Evolutionary conservation across 2,888 invertebrate genomes (phyloP).

Genomic region (Rotaria socialis): DNA sequence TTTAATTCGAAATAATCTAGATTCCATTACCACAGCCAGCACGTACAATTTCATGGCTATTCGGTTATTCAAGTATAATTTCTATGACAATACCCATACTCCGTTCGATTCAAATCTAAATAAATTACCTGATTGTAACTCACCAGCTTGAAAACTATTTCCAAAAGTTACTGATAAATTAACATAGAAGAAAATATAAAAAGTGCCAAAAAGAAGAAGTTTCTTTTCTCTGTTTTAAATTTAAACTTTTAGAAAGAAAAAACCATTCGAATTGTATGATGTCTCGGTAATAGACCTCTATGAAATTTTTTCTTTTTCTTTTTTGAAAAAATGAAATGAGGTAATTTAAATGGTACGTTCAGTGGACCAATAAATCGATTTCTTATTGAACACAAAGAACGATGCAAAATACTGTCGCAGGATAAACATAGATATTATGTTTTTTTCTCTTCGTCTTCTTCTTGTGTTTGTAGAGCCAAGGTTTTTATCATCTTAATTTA

Average conservation of each 20-base stretch:
- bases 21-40: slow-evolving; percentile 10
- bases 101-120: slow-evolving; percentile 2
- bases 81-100: slow-evolving; percentile 2
- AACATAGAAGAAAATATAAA: too few relatives aligned
- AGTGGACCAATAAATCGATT: background rate
- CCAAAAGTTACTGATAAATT: too few relatives aligned
- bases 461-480: background rate
- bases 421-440: background rate
- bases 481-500: background rate
- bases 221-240: too few relatives aligned
- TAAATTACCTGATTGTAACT: background rate
- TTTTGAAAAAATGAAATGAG: background rate
- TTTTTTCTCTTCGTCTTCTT: background rate
- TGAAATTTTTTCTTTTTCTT: background rate
- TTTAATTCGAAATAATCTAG: background rate
- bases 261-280: too few relatives aligned
- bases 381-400: background rate
- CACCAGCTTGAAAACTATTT: too few relatives aligned
- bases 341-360: background rate
- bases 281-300: background rate
- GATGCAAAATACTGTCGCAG: background rate
- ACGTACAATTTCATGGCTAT: background rate
- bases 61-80: slow-evolving; percentile 1
- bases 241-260: too few relatives aligned
- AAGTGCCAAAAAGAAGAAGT: too few relatives aligned